Evolutionary conservation across 2,113 vertebrate genomes (phyloP), one percentile per base, ranked within the genome.

Genomic region (Anguilla rostrata): DNA sequence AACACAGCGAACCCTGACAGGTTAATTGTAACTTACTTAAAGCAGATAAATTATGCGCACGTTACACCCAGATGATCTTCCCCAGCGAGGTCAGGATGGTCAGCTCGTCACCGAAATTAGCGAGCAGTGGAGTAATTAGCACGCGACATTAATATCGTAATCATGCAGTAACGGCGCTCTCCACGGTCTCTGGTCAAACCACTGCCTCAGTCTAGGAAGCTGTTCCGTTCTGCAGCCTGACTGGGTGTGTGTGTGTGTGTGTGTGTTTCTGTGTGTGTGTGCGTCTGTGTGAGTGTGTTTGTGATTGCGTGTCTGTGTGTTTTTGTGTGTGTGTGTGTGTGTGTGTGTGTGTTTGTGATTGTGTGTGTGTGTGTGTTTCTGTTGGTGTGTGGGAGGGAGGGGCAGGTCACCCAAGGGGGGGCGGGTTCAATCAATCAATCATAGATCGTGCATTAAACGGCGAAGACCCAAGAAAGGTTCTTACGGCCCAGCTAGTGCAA

Each of bases 211-310:
- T 6, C 71, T 29, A 12, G 26, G 26, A 7, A 9, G n/a, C 71
- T 6, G 9, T 75, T n/a, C 11, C 26, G 34, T 5, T 34, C n/a
- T 9, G 7, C 8, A 66, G 60, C 60, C 60, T 66, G 18, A 34
- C 15, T 41, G 39, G 0, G 39, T 79, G 78, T 79, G n/a, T 39
- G 78, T 79, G 29, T 56, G 60, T n/a, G 40, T 84, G 43, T 34
- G 82, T 66, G 53, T 57, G 78, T 80, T n/a, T 41, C 60, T n/a
- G 53, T 87, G 83, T 66, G 75, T 41, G 39, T 71, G 75, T 56
- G 39, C 41, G 41, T 8, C n/a, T 86, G 84, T 80, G 66, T 86
- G 71, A 26, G 39, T 40, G 53, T 2, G 49, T 39, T 18, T 29
- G 22, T 34, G 34, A 34, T 34, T 34, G 34, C 34, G 34, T 0